Evolutionary conservation across 2,113 vertebrate species (phyloP).

Genomic region (Lagopus muta): DNA sequence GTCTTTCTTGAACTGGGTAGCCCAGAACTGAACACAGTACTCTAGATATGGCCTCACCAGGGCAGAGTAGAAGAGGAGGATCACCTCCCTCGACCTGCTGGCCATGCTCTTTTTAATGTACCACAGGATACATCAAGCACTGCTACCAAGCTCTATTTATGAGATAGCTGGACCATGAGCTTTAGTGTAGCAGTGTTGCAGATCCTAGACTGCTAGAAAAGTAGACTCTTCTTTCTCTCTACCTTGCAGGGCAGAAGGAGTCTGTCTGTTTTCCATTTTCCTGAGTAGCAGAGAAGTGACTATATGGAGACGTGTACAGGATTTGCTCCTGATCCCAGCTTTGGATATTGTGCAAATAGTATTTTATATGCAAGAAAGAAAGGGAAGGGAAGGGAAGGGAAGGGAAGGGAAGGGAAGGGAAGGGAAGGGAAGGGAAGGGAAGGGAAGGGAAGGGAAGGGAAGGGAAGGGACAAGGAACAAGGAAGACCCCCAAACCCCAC

Average conservation of each 20-base stretch:
- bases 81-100: no score
- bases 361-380: neutral
- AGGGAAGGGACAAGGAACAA: no score
- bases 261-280: neutral
- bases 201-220: neutral
- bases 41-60: no score
- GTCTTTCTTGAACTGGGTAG: no score
- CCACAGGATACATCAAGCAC: neutral
- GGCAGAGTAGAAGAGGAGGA: no score
- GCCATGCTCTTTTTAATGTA: no score
- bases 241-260: neutral
- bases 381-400: no score
- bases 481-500: no score
- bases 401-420: no score
- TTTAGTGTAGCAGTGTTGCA: neutral
- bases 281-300: neutral
- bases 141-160: neutral
- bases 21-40: no score
- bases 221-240: neutral
- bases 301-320: neutral
- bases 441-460: no score
- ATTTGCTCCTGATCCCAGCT: neutral
- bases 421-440: no score
- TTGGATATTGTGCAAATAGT: neutral
- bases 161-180: neutral